A percentile compares a stretch with the other conserved stretches of the same genome.
Evolutionary conservation across 2,113 vertebrate genomes (phyloP).

Genomic region (Eurypyga helias): DNA sequence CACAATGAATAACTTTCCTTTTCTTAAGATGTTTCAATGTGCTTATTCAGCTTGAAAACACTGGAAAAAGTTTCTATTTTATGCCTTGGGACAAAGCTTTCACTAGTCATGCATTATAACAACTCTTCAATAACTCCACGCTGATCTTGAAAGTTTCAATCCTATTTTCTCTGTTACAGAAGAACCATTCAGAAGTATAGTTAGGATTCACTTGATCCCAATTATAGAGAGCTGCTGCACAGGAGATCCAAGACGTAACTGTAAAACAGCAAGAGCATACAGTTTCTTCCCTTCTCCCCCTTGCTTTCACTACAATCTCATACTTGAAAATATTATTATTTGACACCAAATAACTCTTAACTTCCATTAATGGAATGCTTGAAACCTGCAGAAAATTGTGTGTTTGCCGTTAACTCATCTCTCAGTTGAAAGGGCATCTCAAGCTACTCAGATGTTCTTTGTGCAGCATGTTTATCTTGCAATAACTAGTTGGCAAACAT

Average conservation of each 20-base stretch:
- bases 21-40: neutral
- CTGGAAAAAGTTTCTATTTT: neutral
- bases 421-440: neutral
- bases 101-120: neutral
- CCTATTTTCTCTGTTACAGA: neutral
- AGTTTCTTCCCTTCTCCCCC: neutral
- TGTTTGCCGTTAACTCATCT: neutral
- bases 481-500: neutral
- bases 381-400: neutral
- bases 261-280: neutral
- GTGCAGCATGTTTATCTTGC: neutral
- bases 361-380: neutral
- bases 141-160: neutral
- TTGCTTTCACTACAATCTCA: neutral
- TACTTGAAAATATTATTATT: neutral
- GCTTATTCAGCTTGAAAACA: neutral
- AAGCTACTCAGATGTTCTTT: neutral
- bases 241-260: neutral
- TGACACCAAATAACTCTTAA: neutral
- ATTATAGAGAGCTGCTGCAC: neutral
- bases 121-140: neutral
- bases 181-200: neutral
- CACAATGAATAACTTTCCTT: neutral
- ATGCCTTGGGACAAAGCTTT: neutral
- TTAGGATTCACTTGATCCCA: neutral